phyloP scores from a whole-genome alignment of 2,113 vertebrate genomes.

The Pomatostomus ruficeps region DNA sequence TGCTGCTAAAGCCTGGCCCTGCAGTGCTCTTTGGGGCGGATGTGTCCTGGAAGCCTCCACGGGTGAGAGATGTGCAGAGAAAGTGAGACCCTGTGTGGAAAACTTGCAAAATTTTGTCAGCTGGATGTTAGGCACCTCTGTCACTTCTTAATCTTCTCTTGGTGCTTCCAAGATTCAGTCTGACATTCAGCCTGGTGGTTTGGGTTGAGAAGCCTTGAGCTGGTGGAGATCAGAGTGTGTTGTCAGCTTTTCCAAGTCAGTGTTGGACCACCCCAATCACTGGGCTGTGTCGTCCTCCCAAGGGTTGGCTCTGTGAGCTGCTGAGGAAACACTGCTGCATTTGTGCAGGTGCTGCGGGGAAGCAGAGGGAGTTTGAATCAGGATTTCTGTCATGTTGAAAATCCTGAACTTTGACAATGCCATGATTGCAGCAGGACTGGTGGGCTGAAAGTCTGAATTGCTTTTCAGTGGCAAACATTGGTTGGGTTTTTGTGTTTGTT shows the following conservation, averaged over 20 bases:
- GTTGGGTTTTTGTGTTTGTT: not conserved
- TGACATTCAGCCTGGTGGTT: not conserved
- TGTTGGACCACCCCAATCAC: rapidly evolving
- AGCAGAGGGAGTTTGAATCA: not conserved
- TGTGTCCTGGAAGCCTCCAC: not conserved
- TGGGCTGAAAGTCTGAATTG: not conserved
- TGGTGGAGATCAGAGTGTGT: not conserved
- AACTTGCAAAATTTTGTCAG: not conserved
- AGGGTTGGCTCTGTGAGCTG: not conserved
- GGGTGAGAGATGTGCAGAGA: not conserved
- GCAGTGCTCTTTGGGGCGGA: not conserved
- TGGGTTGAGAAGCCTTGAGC: not conserved
- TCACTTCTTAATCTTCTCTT: not conserved
- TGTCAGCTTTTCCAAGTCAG: not conserved
- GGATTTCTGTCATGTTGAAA: not conserved
- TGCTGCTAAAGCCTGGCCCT: not conserved
- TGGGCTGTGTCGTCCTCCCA: not conserved
- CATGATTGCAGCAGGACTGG: not conserved
- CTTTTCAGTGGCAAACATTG: not conserved
- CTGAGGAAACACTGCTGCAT: not conserved
- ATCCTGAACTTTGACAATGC: not conserved
- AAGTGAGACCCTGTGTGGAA: not conserved
- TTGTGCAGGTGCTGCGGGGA: not conserved
- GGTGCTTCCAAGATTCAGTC: not conserved
- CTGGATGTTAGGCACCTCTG: rapidly evolving